Conservation (phyloP, 2,113 vertebrate genomes). For the Platycercus adscitus region DNA sequence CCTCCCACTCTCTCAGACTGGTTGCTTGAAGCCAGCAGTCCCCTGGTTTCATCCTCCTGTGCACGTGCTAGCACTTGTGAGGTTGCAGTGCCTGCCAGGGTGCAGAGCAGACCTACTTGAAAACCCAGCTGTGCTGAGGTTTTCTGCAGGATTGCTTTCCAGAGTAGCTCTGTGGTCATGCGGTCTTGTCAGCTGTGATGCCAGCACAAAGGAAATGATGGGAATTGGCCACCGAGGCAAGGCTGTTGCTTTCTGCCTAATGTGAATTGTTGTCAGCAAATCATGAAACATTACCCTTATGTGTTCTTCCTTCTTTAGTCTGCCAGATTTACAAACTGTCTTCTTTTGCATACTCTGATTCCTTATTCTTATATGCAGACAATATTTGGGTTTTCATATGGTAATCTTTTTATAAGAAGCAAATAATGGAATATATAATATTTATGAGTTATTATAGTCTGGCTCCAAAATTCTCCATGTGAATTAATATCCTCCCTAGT, state of each 20-base stretch:
- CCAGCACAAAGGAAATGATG: neutral
- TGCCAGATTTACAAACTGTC: neutral
- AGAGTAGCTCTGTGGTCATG: neutral
- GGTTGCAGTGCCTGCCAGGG: accelerated
- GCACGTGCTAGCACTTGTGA: accelerated
- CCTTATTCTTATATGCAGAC: neutral
- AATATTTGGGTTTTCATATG: neutral
- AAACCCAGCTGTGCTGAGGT: neutral
- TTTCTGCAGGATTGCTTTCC: neutral
- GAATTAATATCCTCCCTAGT: conserved; percentile 33
- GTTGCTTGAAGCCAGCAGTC: neutral
- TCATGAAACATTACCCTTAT: neutral
- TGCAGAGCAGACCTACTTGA: accelerated
- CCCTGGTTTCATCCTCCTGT: accelerated
- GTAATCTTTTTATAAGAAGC: conserved; percentile 19
- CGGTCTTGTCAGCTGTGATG: accelerated
- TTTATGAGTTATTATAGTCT: conserved; percentile 31
- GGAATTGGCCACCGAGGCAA: neutral
- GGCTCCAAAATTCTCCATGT: neutral
- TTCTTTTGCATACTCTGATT: neutral
- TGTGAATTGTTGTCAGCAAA: neutral
- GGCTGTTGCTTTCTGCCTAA: neutral
- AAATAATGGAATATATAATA: conserved; percentile 49
- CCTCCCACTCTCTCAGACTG: neutral
- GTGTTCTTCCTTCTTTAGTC: neutral